A percentile compares a stretch with the other conserved stretches of the same genome.
Conservation (phyloP, 2,113 vertebrate species). For the Mola mola region DNA sequence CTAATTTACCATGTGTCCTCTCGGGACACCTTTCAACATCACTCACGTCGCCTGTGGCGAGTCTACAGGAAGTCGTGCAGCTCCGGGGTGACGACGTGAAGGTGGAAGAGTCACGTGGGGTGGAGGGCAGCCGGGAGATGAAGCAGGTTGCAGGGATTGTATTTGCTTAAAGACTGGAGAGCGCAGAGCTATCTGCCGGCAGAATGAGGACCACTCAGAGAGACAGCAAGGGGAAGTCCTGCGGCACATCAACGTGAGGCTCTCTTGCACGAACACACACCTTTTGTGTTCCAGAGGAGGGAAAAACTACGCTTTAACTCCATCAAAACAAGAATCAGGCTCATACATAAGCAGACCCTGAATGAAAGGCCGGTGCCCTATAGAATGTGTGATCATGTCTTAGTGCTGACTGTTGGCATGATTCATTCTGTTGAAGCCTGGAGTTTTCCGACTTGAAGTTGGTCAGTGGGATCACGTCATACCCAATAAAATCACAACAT, state of each 20-base stretch:
- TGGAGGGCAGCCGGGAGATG: not conserved
- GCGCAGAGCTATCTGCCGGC: not conserved
- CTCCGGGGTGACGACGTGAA: conserved; percentile 20
- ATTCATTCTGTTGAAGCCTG: too few species aligned
- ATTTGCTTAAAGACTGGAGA: not conserved
- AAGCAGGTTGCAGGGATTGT: not conserved
- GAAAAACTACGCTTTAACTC: not conserved
- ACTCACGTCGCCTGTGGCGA: conserved; percentile 26
- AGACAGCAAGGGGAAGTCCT: not conserved
- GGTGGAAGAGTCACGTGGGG: not conserved
- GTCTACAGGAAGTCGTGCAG: conserved; percentile 39
- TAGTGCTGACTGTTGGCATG: too few species aligned
- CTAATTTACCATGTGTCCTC: conserved; percentile 56
- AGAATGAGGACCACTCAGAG: not conserved
- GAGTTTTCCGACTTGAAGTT: too few species aligned
- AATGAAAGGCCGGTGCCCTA: not conserved
- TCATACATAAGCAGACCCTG: not conserved
- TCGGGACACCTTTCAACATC: too few species aligned
- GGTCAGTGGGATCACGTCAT: too few species aligned
- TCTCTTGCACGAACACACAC: not conserved
- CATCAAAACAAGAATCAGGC: not conserved
- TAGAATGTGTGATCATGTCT: not conserved
- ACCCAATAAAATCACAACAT: conserved; percentile 4
- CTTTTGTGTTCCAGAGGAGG: not conserved
- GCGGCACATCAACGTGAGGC: not conserved